phyloP scores from a whole-genome alignment of 2,888 invertebrate genomes.

The Oscheius onirici region DNA sequence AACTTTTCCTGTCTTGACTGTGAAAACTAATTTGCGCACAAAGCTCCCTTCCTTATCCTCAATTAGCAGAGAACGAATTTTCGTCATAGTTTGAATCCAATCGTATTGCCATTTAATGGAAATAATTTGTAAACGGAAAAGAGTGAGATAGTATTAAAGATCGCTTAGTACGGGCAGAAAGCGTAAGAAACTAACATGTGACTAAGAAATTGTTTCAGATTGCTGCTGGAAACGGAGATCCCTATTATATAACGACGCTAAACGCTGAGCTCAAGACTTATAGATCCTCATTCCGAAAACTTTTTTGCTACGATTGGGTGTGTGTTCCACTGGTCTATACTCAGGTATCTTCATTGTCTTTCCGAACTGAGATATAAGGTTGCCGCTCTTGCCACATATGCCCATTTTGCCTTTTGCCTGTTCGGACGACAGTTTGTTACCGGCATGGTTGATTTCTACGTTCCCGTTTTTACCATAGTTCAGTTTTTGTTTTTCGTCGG shows the following conservation, averaged over 20 bases:
- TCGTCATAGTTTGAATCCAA: too few species aligned
- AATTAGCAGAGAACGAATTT: too few species aligned
- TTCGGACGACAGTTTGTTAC: constrained; percentile 64
- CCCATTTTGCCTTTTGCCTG: constrained; percentile 72
- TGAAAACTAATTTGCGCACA: too few species aligned
- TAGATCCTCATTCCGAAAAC: constrained; percentile 43
- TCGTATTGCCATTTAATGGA: too few species aligned
- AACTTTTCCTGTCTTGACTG: too few species aligned
- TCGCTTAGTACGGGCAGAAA: too few species aligned
- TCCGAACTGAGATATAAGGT: constrained; percentile 51
- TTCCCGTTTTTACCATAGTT: constrained; percentile 58
- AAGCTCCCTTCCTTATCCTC: too few species aligned
- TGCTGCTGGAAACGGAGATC: constrained; percentile 34
- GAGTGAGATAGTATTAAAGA: too few species aligned
- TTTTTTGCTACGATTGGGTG: constrained; percentile 62
- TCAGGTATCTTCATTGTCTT: constrained; percentile 43
- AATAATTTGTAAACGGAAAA: too few species aligned
- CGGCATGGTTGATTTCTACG: constrained; percentile 46
- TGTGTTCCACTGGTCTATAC: constrained; percentile 63
- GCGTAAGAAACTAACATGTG: too few species aligned
- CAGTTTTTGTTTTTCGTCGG: constrained; percentile 63
- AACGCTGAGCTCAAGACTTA: constrained; percentile 48
- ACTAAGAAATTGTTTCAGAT: constrained; percentile 28
- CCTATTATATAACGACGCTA: constrained; percentile 39
- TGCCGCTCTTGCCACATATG: constrained; percentile 72